Evolutionary conservation across 1,140 invertebrate species (phyloP).

Genomic region (Tetragonula clypearis): DNA sequence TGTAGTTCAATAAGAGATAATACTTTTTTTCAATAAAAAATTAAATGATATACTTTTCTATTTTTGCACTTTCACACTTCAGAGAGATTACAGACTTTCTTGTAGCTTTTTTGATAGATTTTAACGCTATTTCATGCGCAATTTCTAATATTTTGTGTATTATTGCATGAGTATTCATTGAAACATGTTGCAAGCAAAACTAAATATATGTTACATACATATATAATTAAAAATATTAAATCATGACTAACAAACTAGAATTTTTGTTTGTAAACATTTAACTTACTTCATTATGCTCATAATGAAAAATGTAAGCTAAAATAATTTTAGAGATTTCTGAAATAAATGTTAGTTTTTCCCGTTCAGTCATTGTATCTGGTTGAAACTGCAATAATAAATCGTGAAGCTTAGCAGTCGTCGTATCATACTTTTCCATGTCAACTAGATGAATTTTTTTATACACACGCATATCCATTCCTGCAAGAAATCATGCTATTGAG

Average conservation of each 20-base stretch:
- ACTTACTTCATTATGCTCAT: conserved; percentile 25
- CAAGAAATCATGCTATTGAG: neutral
- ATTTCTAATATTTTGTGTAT: conserved; percentile 38
- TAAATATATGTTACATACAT: neutral
- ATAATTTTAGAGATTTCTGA: conserved; percentile 43
- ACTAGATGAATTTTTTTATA: conserved; percentile 13
- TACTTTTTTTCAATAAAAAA: neutral
- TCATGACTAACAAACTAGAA: neutral
- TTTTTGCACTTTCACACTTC: neutral
- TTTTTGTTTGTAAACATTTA: neutral
- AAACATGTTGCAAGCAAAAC: conserved; percentile 28
- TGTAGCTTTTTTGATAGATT: conserved; percentile 12
- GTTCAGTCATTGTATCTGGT: conserved; percentile 11
- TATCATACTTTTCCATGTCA: neutral
- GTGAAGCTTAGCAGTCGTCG: neutral
- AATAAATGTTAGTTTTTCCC: conserved; percentile 27
- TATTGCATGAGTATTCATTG: neutral
- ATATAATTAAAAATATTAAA: neutral
- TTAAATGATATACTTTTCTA: conserved; percentile 33
- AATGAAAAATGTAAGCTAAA: conserved; percentile 27
- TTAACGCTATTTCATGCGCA: conserved; percentile 36
- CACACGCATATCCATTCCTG: conserved; percentile 39
- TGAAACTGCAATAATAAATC: conserved; percentile 28
- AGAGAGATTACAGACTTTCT: neutral
- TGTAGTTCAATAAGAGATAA: neutral